phyloP scores from a whole-genome alignment of 2,113 vertebrate genomes.

The Pteropus alecto region DNA sequence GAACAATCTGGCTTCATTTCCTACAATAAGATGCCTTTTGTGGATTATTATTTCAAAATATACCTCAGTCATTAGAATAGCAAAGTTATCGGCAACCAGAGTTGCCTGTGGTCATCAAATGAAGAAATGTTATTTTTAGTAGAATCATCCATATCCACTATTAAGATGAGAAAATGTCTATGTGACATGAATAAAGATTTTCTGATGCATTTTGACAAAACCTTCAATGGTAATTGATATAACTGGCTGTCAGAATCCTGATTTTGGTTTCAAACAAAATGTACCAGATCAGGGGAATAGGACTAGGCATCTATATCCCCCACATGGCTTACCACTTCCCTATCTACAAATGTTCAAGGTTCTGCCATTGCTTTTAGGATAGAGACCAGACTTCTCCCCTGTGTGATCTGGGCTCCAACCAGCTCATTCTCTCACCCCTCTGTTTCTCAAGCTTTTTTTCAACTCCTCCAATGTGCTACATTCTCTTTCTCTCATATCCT shows the following conservation, averaged over 20 bases:
- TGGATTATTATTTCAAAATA: constrained; percentile 68
- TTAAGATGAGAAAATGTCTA: neutral
- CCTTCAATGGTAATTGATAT: neutral
- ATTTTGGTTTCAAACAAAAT: neutral
- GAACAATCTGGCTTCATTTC: constrained; percentile 75
- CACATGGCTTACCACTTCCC: neutral
- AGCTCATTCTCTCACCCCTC: neutral
- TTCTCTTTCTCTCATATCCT: neutral
- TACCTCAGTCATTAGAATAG: constrained; percentile 32
- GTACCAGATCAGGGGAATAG: neutral
- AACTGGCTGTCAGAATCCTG: neutral
- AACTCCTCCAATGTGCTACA: neutral
- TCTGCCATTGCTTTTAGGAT: neutral
- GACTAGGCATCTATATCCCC: neutral
- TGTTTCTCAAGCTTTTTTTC: neutral
- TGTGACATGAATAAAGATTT: neutral
- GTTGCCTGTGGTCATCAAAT: constrained; percentile 32
- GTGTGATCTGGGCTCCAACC: neutral
- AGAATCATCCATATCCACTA: neutral
- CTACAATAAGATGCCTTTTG: constrained; percentile 65
- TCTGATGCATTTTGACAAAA: neutral
- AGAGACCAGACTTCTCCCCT: neutral
- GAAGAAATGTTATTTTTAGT: constrained; percentile 45
- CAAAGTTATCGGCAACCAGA: constrained; percentile 30
- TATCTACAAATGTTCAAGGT: neutral